Conservation (phyloP, 92 coral and sea anemone species). For the Pocillopora grandis region DNA sequence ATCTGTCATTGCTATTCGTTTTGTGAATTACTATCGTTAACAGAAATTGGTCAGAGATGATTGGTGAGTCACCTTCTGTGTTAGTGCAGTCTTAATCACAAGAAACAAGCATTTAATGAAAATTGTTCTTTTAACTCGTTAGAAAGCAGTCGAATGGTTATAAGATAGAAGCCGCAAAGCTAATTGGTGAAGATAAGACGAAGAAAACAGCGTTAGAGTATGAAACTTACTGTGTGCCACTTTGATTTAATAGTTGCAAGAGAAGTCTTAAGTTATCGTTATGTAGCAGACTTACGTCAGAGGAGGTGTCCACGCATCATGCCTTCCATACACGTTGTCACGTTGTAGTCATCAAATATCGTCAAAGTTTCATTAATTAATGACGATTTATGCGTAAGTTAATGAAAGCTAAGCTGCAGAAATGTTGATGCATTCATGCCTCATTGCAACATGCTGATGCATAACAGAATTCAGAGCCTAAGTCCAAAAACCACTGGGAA, state of each 20-base stretch:
- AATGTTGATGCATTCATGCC: neutral
- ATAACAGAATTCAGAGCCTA: neutral
- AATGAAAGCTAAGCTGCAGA: neutral
- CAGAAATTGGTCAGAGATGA: no score
- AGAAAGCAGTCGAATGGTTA: neutral
- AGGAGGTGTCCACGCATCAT: constrained; percentile 4
- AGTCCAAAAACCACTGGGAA: no score
- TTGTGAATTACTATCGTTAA: no score
- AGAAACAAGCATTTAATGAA: no score
- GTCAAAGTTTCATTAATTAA: constrained; percentile 1
- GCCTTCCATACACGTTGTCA: constrained; percentile 19
- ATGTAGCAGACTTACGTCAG: neutral
- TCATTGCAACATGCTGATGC: neutral
- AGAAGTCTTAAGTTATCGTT: no score
- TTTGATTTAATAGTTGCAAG: no score
- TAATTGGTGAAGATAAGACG: neutral
- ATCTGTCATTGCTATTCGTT: no score
- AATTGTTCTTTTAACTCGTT: neutral
- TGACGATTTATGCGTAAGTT: constrained; percentile 7
- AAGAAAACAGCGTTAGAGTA: neutral
- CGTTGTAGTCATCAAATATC: neutral
- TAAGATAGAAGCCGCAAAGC: neutral
- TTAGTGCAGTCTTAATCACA: no score
- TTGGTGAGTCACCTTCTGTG: no score
- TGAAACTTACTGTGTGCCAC: neutral